These are phyloP conservation scores for Elegia similella DNA, from an alignment of 2,888 invertebrate genomes.

Conservation along the genomic window DNA sequence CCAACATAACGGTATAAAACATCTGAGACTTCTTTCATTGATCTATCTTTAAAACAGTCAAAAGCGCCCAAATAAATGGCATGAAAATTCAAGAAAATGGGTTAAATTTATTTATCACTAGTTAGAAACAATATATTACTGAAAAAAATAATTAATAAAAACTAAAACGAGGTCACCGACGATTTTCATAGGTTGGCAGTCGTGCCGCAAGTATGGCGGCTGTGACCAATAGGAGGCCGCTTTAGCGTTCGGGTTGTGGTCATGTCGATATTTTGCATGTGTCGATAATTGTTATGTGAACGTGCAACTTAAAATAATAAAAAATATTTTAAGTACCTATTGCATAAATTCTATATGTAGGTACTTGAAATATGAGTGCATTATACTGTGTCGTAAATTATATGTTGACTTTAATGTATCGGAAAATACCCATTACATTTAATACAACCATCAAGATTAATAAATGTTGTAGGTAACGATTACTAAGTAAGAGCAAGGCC, in stretches of 20 bases:
- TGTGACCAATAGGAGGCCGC: constrained; percentile 53
- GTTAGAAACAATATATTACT: not conserved
- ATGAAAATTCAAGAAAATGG: not conserved
- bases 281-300: constrained; percentile 30
- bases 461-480: no score
- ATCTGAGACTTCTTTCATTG: constrained; percentile 38
- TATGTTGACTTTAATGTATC: no score
- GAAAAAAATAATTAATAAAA: constrained; percentile 7
- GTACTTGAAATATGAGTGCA: no score
- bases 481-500: no score
- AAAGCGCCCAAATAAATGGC: not conserved
- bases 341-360: no score
- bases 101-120: not conserved
- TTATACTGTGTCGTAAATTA: no score
- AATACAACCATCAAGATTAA: no score
- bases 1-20: constrained; percentile 46
- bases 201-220: constrained; percentile 41
- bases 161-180: constrained; percentile 31
- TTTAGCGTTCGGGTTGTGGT: constrained; percentile 30
- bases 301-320: no score
- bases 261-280: constrained; percentile 35
- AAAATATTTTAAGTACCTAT: no score
- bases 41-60: not conserved
- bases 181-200: constrained; percentile 46
- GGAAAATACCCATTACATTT: no score